A percentile compares a stretch with the other conserved stretches of the same genome.
These are phyloP conservation scores for Microctenopoma lineatum DNA, from an alignment of 2,797 vertebrate species.

Conservation along the genomic window DNA sequence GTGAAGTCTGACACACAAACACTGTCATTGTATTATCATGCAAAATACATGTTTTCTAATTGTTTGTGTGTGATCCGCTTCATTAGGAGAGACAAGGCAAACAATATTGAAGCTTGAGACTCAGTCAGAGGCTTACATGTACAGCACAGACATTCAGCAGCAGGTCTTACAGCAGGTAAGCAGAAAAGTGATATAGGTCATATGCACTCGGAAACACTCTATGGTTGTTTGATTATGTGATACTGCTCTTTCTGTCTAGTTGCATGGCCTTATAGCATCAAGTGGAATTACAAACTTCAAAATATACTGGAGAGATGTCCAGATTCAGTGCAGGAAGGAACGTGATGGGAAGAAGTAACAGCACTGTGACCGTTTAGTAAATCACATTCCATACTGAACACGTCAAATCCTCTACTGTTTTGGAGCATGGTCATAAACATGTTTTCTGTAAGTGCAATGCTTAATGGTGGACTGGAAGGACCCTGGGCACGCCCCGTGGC, in stretches of 20 bases:
- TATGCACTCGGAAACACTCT: neutral
- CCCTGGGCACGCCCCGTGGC: too few relatives aligned
- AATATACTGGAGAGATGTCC: neutral
- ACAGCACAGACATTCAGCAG: constrained; percentile 10
- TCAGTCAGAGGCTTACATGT: neutral
- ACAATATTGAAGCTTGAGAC: neutral
- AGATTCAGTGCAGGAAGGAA: neutral
- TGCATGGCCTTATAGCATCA: neutral
- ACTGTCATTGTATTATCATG: neutral
- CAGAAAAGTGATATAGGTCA: neutral
- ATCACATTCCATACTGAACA: constrained; percentile 24
- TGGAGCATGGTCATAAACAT: neutral
- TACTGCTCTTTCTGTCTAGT: neutral
- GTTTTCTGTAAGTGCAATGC: neutral
- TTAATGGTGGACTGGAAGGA: too few relatives aligned
- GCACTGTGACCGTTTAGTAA: constrained; percentile 29
- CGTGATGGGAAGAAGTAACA: neutral
- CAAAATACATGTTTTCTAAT: neutral
- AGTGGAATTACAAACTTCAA: constrained; percentile 4
- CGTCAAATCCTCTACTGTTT: constrained; percentile 23
- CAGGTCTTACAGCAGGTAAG: constrained; percentile 28
- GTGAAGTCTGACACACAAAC: neutral
- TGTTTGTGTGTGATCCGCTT: neutral
- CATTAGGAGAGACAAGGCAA: neutral
- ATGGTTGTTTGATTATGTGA: neutral